These are phyloP conservation scores for Endotricha flammealis DNA, from an alignment of 2,888 invertebrate species.

Conservation along the genomic window DNA sequence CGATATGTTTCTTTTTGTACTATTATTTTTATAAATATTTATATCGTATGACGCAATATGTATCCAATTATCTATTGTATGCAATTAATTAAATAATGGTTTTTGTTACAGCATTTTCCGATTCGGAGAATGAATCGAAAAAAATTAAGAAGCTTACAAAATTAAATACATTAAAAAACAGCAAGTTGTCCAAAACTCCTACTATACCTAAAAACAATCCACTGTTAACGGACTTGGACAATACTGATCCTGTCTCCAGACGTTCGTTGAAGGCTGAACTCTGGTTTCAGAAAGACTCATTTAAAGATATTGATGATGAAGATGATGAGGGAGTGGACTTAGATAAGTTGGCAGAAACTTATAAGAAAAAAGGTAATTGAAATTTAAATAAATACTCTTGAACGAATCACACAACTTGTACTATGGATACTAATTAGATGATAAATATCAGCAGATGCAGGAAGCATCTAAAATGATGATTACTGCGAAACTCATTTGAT, in stretches of 20 bases:
- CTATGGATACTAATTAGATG: too few relatives aligned
- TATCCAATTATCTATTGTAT: too few relatives aligned
- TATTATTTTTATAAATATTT: too few relatives aligned
- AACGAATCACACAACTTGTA: too few relatives aligned
- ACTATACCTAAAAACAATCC: slow-evolving; percentile 79
- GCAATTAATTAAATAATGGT: too few relatives aligned
- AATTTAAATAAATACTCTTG: neutral
- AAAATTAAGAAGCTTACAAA: slow-evolving; percentile 59
- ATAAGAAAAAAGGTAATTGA: slow-evolving; percentile 82
- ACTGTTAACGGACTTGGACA: slow-evolving; percentile 87
- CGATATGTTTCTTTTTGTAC: too few relatives aligned
- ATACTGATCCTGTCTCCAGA: slow-evolving; percentile 84
- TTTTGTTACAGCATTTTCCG: slow-evolving; percentile 78
- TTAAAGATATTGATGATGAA: slow-evolving; percentile 88
- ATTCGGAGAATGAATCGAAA: slow-evolving; percentile 77
- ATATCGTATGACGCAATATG: too few relatives aligned
- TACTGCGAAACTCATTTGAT: too few relatives aligned
- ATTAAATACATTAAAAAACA: slow-evolving; percentile 59
- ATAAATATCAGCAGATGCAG: too few relatives aligned
- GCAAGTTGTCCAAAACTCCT: slow-evolving; percentile 37
- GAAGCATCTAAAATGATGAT: too few relatives aligned
- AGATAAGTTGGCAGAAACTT: slow-evolving; percentile 85
- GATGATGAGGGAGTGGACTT: slow-evolving; percentile 93
- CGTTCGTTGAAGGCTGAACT: slow-evolving; percentile 87
- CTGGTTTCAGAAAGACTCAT: slow-evolving; percentile 92